These are phyloP conservation scores for Melanostigma gelatinosum DNA, from an alignment of 2,113 vertebrate species.

Conservation along the genomic window DNA sequence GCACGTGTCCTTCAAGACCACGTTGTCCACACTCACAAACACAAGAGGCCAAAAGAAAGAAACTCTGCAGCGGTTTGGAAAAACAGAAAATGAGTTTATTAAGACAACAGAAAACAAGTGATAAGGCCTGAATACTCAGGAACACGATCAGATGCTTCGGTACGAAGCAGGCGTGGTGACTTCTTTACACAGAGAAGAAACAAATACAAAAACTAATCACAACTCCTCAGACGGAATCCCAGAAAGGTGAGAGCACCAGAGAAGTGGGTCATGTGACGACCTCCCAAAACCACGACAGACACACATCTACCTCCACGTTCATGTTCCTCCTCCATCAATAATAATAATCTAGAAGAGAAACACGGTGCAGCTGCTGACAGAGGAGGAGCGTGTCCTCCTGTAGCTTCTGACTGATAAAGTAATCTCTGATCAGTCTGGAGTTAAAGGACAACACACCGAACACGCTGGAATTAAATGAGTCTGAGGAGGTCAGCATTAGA, in stretches of 20 bases:
- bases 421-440: too few relatives aligned
- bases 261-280: constrained; percentile 35
- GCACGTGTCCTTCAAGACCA: constrained; percentile 39
- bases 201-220: constrained; percentile 28
- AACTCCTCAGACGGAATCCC: constrained; percentile 64
- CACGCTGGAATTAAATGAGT: too few relatives aligned
- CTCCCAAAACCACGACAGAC: background rate
- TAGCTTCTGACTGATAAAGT: too few relatives aligned
- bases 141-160: constrained; percentile 79
- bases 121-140: constrained; percentile 81
- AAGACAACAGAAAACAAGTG: constrained; percentile 71
- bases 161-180: constrained; percentile 79
- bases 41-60: background rate
- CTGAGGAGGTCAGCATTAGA: too few relatives aligned
- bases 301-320: too few relatives aligned
- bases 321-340: too few relatives aligned
- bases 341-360: too few relatives aligned
- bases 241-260: constrained; percentile 67
- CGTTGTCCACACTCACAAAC: background rate
- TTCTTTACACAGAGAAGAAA: constrained; percentile 64
- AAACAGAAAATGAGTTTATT: constrained; percentile 82
- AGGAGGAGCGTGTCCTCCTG: too few relatives aligned
- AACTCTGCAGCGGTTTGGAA: constrained; percentile 41
- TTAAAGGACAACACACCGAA: too few relatives aligned
- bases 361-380: too few relatives aligned